Conservation (phyloP, 2,113 vertebrate genomes). For the Seriola rivoliana region DNA sequence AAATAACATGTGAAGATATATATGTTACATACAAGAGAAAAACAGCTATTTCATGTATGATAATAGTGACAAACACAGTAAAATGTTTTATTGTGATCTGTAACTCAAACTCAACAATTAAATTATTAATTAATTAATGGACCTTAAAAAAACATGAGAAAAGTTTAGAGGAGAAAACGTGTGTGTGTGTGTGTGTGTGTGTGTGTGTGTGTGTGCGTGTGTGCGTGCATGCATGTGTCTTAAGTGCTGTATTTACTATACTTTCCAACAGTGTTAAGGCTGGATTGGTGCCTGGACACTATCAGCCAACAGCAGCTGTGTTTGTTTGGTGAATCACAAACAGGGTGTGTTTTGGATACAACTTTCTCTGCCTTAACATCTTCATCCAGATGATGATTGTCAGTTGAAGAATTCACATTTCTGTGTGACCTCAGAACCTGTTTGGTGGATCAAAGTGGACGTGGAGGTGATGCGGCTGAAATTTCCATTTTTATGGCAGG, state of each 20-base stretch:
- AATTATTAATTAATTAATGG: background rate
- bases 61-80: background rate
- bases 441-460: constrained; percentile 56
- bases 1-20: background rate
- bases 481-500: constrained; percentile 23
- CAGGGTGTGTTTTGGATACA: constrained; percentile 57
- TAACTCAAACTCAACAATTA: background rate
- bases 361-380: constrained; percentile 45
- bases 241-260: constrained; percentile 17
- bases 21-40: background rate
- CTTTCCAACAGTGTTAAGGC: constrained; percentile 19
- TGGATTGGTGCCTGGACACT: constrained; percentile 29
- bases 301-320: constrained; percentile 67
- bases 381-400: constrained; percentile 53
- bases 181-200: background rate
- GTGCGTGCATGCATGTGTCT: background rate
- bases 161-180: background rate
- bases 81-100: background rate
- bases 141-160: background rate
- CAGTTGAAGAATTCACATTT: constrained; percentile 43
- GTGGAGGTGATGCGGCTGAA: constrained; percentile 1
- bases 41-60: background rate
- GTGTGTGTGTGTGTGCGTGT: background rate
- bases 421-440: constrained; percentile 53
- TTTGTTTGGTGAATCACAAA: constrained; percentile 71